Evolutionary conservation across 2,888 invertebrate species (phyloP).

Genomic region (Pseudanteris insignis): DNA sequence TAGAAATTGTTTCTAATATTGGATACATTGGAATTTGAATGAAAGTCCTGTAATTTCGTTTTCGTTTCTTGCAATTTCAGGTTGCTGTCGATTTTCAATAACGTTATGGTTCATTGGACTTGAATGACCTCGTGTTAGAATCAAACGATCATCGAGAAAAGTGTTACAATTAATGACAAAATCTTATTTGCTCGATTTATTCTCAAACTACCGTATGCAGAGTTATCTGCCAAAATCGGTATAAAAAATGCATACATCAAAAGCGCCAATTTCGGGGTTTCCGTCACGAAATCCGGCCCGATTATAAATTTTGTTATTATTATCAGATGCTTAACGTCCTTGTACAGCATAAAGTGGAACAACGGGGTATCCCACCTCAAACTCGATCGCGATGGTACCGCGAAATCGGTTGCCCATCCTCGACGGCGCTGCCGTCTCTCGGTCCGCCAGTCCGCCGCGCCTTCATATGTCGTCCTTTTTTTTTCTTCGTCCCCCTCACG

Average conservation of each 20-base stretch:
- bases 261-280: slow-evolving; percentile 21
- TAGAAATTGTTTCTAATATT: too few species aligned
- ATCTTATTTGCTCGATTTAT: not conserved
- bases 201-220: not conserved
- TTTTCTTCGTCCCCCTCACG: slow-evolving; percentile 21
- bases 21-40: too few species aligned
- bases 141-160: too few species aligned
- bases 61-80: too few species aligned
- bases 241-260: slow-evolving; percentile 31
- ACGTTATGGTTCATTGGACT: too few species aligned
- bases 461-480: not conserved
- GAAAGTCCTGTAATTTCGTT: too few species aligned
- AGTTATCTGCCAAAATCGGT: slow-evolving; percentile 9
- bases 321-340: slow-evolving; percentile 43
- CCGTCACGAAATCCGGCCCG: slow-evolving; percentile 23
- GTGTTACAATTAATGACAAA: not conserved
- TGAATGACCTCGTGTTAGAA: too few species aligned
- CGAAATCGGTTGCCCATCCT: slow-evolving; percentile 31
- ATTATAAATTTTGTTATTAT: slow-evolving; percentile 33
- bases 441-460: not conserved
- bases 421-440: not conserved
- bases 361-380: slow-evolving; percentile 37
- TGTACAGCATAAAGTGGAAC: slow-evolving; percentile 37
- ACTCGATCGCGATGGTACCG: slow-evolving; percentile 30
- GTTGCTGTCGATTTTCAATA: too few species aligned